Conservation (phyloP, 2,888 invertebrate genomes). For the Cephalotes varians region DNA sequence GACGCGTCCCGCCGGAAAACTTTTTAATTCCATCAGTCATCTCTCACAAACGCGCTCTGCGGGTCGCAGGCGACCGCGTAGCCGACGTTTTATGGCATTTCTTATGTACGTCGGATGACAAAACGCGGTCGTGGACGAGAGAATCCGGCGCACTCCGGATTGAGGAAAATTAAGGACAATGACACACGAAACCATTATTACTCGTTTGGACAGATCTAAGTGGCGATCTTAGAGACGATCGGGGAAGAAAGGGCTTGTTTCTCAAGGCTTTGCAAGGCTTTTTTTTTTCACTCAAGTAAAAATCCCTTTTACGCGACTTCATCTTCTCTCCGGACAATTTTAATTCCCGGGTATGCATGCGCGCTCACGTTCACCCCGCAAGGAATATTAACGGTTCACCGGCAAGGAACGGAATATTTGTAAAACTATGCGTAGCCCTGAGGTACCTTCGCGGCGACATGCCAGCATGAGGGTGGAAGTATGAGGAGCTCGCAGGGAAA, state of each 20-base stretch:
- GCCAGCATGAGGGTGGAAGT: slow-evolving; percentile 74
- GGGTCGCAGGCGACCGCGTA: not conserved
- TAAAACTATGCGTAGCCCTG: slow-evolving; percentile 82
- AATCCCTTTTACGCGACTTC: slow-evolving; percentile 21
- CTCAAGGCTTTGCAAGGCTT: not conserved
- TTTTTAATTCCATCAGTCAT: slow-evolving; percentile 63
- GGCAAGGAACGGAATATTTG: slow-evolving; percentile 81
- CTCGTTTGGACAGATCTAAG: not conserved
- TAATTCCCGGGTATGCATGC: slow-evolving; percentile 53
- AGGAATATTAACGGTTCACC: slow-evolving; percentile 77
- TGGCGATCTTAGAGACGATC: not conserved
- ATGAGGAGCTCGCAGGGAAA: slow-evolving; percentile 80
- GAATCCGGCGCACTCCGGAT: not conserved
- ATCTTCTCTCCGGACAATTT: slow-evolving; percentile 56
- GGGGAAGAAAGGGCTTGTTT: slow-evolving; percentile 9
- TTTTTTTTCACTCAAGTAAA: slow-evolving; percentile 49
- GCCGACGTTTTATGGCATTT: slow-evolving; percentile 21
- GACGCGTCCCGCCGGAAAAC: slow-evolving; percentile 49
- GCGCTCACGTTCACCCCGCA: slow-evolving; percentile 39
- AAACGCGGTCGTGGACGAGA: not conserved
- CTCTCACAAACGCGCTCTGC: slow-evolving; percentile 3
- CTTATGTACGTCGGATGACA: slow-evolving; percentile 12
- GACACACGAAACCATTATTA: not conserved
- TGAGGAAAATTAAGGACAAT: not conserved
- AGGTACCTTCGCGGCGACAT: slow-evolving; percentile 73